A percentile compares a stretch with the other conserved stretches of the same genome.
Evolutionary conservation across 2,888 invertebrate species (phyloP).

Genomic region (Dryocosmus kuriphilus): DNA sequence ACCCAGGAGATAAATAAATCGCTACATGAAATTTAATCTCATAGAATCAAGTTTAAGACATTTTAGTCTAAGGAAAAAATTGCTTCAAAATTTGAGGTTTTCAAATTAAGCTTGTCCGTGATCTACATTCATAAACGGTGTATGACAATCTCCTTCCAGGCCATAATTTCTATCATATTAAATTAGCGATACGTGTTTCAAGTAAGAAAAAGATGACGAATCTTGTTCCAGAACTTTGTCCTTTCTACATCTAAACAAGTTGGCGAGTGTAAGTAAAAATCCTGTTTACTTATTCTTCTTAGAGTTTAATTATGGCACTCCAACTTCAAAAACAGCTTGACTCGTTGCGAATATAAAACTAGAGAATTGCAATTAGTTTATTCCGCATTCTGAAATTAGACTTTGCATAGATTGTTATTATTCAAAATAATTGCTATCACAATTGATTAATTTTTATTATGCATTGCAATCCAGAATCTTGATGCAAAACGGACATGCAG

Average conservation of each 20-base stretch:
- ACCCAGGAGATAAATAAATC: not conserved
- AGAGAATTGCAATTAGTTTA: conserved; percentile 5
- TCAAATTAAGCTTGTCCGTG: not conserved
- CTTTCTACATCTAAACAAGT: conserved; percentile 2
- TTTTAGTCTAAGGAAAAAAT: not conserved
- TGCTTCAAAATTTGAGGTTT: not conserved
- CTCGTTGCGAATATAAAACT: conserved; percentile 11
- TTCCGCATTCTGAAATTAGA: not conserved
- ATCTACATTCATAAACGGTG: not conserved
- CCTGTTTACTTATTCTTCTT: conserved; percentile 32
- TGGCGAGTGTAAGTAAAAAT: conserved; percentile 16
- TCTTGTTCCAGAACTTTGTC: not conserved
- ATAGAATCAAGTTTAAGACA: not conserved
- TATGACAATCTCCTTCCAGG: conserved; percentile 10
- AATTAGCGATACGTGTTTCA: conserved; percentile 28
- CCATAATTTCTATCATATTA: conserved; percentile 18
- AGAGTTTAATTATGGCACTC: conserved; percentile 26
- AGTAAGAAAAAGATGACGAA: conserved; percentile 11
- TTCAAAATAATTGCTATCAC: no score
- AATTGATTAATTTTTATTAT: not conserved
- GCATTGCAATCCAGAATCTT: not conserved
- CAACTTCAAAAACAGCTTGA: conserved; percentile 25
- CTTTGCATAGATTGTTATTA: no score
- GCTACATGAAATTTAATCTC: not conserved
- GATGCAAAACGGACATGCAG: not conserved